These are phyloP conservation scores for Tetrao urogallus DNA, from an alignment of 2,113 vertebrate genomes.

Conservation along the genomic window DNA sequence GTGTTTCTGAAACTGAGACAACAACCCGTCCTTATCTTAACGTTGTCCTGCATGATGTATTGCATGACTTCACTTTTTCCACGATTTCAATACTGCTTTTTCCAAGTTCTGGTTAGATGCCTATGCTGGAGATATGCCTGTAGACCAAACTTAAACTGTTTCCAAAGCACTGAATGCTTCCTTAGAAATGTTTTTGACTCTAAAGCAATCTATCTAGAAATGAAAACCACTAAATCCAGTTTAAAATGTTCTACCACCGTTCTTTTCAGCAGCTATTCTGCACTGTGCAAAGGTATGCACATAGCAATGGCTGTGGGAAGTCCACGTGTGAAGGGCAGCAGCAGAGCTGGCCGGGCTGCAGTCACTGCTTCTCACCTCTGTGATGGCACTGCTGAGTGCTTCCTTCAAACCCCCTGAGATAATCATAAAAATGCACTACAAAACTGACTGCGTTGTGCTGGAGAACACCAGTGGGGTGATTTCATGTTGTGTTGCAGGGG, in stretches of 20 bases:
- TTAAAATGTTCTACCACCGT: no score
- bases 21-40: not conserved
- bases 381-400: not conserved
- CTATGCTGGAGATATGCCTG: not conserved
- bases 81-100: slow-evolving; percentile 37
- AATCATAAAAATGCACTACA: accelerated
- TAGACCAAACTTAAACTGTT: not conserved
- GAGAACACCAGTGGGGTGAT: accelerated
- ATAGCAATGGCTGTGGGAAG: accelerated
- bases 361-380: accelerated
- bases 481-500: not conserved
- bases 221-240: not conserved
- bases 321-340: not conserved
- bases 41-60: slow-evolving; percentile 56
- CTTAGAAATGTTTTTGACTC: not conserved
- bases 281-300: accelerated
- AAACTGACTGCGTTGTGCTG: not conserved
- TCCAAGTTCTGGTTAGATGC: slow-evolving; percentile 8
- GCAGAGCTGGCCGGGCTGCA: not conserved
- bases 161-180: not conserved
- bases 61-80: slow-evolving; percentile 72
- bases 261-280: not conserved
- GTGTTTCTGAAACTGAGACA: not conserved
- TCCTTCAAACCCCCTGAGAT: not conserved
- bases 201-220: not conserved